These are phyloP conservation scores for Drosophila ochracea DNA, from an alignment of 2,888 invertebrate species.

Conservation along the genomic window DNA sequence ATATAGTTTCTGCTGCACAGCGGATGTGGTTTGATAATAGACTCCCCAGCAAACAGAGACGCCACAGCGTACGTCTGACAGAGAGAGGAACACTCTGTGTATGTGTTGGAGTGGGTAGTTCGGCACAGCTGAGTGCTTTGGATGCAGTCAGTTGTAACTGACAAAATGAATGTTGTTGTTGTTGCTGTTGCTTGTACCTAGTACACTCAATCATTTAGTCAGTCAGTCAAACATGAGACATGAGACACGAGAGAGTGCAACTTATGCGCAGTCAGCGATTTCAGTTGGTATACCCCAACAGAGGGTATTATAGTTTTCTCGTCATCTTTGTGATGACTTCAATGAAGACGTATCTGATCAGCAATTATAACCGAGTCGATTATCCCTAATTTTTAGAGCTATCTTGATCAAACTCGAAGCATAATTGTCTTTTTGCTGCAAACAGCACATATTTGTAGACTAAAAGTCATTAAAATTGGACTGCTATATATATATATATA, in stretches of 20 bases:
- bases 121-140: slow-evolving; percentile 48
- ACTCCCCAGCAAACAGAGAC: slow-evolving; percentile 42
- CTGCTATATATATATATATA: too few species aligned
- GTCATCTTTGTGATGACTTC: not conserved
- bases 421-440: not conserved
- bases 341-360: not conserved
- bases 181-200: not conserved
- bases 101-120: slow-evolving; percentile 3
- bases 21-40: slow-evolving; percentile 79
- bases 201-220: slow-evolving; percentile 62
- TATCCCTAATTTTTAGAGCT: not conserved
- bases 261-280: slow-evolving; percentile 35
- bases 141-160: slow-evolving; percentile 77
- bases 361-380: not conserved
- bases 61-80: slow-evolving; percentile 4
- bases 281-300: slow-evolving; percentile 16
- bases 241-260: slow-evolving; percentile 18
- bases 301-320: not conserved
- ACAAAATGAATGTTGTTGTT: slow-evolving; percentile 47
- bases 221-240: slow-evolving; percentile 71
- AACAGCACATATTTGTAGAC: too few species aligned
- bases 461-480: not conserved
- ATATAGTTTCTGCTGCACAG: slow-evolving; percentile 58
- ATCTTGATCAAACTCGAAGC: not conserved
- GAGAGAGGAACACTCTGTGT: slow-evolving; percentile 7